Evolutionary conservation across 2,888 invertebrate genomes (phyloP).

Genomic region (Eurois occulta): DNA sequence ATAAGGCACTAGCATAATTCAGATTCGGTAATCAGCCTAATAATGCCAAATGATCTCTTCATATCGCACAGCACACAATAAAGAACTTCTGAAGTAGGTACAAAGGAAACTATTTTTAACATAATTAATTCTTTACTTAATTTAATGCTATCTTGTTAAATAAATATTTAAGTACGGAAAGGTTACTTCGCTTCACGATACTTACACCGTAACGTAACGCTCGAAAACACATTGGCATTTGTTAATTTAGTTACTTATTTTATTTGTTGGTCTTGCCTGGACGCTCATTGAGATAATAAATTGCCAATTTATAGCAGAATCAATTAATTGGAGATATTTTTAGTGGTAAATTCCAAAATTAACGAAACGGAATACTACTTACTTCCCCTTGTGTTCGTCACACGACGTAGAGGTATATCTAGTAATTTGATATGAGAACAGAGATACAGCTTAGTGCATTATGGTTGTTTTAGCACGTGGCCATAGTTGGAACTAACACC

Average conservation of each 20-base stretch:
- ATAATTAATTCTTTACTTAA: conserved; percentile 14
- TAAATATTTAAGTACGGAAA: conserved; percentile 26
- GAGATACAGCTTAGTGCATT: neutral
- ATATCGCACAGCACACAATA: neutral
- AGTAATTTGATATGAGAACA: neutral
- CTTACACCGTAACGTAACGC: conserved; percentile 12
- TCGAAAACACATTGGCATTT: conserved; percentile 12
- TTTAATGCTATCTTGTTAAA: conserved; percentile 31
- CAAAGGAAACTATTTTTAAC: conserved; percentile 39
- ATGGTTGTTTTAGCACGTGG: neutral
- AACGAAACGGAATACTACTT: neutral
- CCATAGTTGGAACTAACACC: neutral
- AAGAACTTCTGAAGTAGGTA: neutral
- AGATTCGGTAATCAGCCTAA: neutral
- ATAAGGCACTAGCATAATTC: neutral
- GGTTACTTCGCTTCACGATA: conserved; percentile 11
- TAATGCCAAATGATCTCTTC: neutral
- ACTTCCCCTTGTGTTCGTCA: neutral
- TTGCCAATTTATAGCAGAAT: conserved; percentile 2
- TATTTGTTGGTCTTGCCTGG: conserved; percentile 3
- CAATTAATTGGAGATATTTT: neutral
- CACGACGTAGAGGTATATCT: neutral
- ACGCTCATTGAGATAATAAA: neutral
- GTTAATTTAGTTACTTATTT: conserved; percentile 16
- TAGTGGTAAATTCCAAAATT: neutral